A percentile compares a stretch with the other conserved stretches of the same genome.
phyloP scores from a whole-genome alignment of 2,113 vertebrate genomes.

The Alectura lathami region DNA sequence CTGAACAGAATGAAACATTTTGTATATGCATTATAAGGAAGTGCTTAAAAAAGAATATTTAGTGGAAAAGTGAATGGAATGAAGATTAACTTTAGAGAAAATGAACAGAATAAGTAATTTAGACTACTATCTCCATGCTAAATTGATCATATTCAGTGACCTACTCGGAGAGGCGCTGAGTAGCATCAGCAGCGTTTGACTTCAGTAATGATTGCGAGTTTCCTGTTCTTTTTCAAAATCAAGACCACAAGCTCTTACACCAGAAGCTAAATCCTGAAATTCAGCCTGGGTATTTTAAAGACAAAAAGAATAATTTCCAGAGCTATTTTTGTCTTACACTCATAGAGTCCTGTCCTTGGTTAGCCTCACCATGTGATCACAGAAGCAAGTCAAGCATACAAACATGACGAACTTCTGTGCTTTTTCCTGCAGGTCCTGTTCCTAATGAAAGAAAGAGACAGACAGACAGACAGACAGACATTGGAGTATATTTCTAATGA shows the following conservation, averaged over 20 bases:
- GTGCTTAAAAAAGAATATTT: not conserved
- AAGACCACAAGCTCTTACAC: not conserved
- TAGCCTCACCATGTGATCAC: not conserved
- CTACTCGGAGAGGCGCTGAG: not conserved
- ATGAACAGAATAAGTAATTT: not conserved
- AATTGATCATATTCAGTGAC: not conserved
- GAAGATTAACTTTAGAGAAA: not conserved
- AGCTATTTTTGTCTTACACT: not conserved
- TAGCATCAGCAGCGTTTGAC: not conserved
- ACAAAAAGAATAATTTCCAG: not conserved
- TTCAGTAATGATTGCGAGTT: not conserved
- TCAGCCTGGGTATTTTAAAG: not conserved
- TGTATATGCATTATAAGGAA: not conserved
- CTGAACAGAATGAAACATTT: not conserved
- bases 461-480: not conserved
- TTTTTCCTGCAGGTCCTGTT: not conserved
- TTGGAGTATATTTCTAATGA: not conserved
- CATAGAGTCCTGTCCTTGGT: not conserved
- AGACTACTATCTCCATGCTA: not conserved
- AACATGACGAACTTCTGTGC: not conserved
- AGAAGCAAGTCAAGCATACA: conserved; percentile 18
- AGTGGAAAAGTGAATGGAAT: not conserved
- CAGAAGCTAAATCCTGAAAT: not conserved
- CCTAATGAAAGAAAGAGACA: not conserved
- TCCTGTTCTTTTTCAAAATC: not conserved